These are phyloP conservation scores for Chaetodon trifascialis DNA, from an alignment of 2,113 vertebrate species.

Conservation along the genomic window DNA sequence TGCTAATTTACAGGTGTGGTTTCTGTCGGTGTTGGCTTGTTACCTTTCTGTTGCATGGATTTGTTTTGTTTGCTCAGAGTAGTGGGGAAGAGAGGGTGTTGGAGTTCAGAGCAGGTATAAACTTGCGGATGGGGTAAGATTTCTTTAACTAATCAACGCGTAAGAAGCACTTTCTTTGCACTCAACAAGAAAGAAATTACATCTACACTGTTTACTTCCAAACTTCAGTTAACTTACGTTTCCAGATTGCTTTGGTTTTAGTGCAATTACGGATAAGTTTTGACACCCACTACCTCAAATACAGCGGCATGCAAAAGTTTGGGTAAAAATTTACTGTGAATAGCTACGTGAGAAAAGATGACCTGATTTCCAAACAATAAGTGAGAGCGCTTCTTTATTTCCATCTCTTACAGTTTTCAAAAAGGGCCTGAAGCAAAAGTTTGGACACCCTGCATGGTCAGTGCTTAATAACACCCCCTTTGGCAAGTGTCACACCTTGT, in stretches of 20 bases:
- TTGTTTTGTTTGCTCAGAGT: constrained; percentile 24
- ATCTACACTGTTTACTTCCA: not conserved
- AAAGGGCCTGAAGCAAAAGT: too few species aligned
- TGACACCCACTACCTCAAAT: too few species aligned
- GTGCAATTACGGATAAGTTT: not conserved
- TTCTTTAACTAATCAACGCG: constrained; percentile 1
- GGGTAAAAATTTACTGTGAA: too few species aligned
- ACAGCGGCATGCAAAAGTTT: too few species aligned
- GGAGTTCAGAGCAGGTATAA: not conserved
- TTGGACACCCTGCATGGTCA: too few species aligned
- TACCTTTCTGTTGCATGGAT: constrained; percentile 28
- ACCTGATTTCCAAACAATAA: too few species aligned
- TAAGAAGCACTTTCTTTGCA: not conserved
- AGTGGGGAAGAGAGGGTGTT: not conserved
- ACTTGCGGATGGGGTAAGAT: not conserved
- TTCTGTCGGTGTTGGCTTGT: constrained; percentile 39
- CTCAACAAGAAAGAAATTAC: not conserved
- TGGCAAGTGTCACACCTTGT: too few species aligned
- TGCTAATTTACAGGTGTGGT: constrained; percentile 53
- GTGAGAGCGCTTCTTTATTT: too few species aligned
- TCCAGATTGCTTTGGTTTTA: not conserved
- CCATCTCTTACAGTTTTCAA: too few species aligned
- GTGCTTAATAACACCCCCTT: too few species aligned
- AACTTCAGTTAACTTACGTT: not conserved
- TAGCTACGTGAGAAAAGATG: too few species aligned